These are phyloP conservation scores for Psilopsiagon aymara DNA, from an alignment of 2,113 vertebrate genomes.

Conservation along the genomic window DNA sequence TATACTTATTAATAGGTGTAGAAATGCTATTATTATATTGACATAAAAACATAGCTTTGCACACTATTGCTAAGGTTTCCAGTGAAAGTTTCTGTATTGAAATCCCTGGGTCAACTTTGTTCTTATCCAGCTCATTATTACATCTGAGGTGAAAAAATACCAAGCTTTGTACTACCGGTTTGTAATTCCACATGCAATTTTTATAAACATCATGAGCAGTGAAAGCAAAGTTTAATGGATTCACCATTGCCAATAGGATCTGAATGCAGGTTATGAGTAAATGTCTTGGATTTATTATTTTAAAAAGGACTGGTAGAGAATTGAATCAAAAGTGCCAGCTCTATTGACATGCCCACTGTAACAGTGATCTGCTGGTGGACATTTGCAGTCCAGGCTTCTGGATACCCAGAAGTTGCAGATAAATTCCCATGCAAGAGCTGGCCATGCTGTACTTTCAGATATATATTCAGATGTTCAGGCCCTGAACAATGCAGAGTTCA, in stretches of 20 bases:
- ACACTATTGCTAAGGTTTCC: slow-evolving; percentile 10
- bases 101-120: slow-evolving; percentile 58
- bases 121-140: slow-evolving; percentile 43
- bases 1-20: slow-evolving; percentile 56
- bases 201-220: slow-evolving; percentile 23
- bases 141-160: slow-evolving; percentile 43
- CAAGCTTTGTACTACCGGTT: neutral
- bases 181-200: slow-evolving; percentile 40
- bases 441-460: neutral
- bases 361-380: neutral
- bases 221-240: slow-evolving; percentile 65
- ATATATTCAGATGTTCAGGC: neutral
- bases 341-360: neutral
- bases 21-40: slow-evolving; percentile 73
- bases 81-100: slow-evolving; percentile 32
- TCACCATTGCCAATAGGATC: slow-evolving; percentile 12
- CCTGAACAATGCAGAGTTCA: neutral
- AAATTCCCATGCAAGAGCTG: neutral
- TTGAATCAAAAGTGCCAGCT: neutral
- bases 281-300: slow-evolving; percentile 30
- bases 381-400: neutral
- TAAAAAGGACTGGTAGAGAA: neutral
- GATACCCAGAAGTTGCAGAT: neutral
- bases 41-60: slow-evolving; percentile 17
- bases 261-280: slow-evolving; percentile 35